A percentile compares a stretch with the other conserved stretches of the same genome.
Evolutionary conservation across 2,888 invertebrate species (phyloP).

Genomic region (Morpho helenor): DNA sequence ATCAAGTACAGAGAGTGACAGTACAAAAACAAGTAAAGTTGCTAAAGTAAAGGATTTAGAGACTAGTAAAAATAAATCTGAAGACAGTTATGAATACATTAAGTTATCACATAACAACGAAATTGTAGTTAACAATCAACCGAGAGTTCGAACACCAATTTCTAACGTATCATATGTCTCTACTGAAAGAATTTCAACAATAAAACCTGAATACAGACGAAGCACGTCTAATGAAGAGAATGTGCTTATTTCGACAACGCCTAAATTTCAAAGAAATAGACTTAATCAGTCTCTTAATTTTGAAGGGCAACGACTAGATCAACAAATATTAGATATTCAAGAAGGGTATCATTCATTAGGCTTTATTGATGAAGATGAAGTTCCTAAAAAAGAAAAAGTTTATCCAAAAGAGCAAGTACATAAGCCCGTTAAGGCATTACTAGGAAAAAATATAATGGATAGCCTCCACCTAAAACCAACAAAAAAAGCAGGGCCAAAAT

Average conservation of each 20-base stretch:
- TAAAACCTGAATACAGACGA: conserved; percentile 55
- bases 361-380: conserved; percentile 63
- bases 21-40: conserved; percentile 62
- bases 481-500: conserved; percentile 67
- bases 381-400: conserved; percentile 37
- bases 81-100: conserved; percentile 69
- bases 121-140: conserved; percentile 72
- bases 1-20: conserved; percentile 59
- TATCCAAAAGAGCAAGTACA: conserved; percentile 50
- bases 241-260: conserved; percentile 52
- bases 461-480: conserved; percentile 69
- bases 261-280: conserved; percentile 72
- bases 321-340: conserved; percentile 73
- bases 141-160: conserved; percentile 70
- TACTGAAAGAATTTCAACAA: conserved; percentile 52
- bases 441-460: conserved; percentile 72
- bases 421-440: conserved; percentile 62
- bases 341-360: conserved; percentile 70
- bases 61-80: conserved; percentile 63
- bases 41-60: conserved; percentile 72
- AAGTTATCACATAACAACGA: conserved; percentile 68
- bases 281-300: conserved; percentile 72
- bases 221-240: conserved; percentile 64
- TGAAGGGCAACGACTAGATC: conserved; percentile 68
- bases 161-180: conserved; percentile 65